phyloP scores from a whole-genome alignment of 2,113 vertebrate species.

The Glaucomys volans region DNA sequence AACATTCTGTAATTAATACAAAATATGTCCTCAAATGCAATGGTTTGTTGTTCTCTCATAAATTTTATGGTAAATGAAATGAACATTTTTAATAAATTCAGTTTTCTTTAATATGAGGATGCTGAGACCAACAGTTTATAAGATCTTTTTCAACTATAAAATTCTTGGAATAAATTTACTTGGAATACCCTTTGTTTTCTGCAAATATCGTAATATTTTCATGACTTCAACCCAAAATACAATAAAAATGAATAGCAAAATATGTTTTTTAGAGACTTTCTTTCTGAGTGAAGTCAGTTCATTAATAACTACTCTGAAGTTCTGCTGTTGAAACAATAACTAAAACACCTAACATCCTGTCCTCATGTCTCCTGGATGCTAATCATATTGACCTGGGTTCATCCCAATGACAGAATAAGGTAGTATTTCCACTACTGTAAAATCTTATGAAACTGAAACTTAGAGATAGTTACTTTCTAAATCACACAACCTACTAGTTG shows the following conservation, averaged over 20 bases:
- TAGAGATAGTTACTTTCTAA: not conserved
- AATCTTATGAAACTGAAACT: not conserved
- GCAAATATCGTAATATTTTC: not conserved
- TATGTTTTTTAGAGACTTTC: not conserved
- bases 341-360: not conserved
- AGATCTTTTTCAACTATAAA: not conserved
- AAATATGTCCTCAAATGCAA: not conserved
- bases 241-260: conserved; percentile 19
- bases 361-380: not conserved
- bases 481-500: not conserved
- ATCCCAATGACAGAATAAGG: not conserved
- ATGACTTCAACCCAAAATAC: not conserved
- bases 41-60: not conserved
- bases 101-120: not conserved
- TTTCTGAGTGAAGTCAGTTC: not conserved
- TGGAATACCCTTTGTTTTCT: not conserved
- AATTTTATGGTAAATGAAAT: not conserved
- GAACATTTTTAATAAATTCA: not conserved
- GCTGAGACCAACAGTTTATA: not conserved
- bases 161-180: not conserved
- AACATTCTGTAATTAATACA: not conserved
- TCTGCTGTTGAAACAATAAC: not conserved
- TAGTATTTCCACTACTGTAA: conserved; percentile 3
- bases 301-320: not conserved
- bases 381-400: not conserved